These are phyloP conservation scores for Selenia dentaria DNA, from an alignment of 2,888 invertebrate genomes.

Conservation along the genomic window DNA sequence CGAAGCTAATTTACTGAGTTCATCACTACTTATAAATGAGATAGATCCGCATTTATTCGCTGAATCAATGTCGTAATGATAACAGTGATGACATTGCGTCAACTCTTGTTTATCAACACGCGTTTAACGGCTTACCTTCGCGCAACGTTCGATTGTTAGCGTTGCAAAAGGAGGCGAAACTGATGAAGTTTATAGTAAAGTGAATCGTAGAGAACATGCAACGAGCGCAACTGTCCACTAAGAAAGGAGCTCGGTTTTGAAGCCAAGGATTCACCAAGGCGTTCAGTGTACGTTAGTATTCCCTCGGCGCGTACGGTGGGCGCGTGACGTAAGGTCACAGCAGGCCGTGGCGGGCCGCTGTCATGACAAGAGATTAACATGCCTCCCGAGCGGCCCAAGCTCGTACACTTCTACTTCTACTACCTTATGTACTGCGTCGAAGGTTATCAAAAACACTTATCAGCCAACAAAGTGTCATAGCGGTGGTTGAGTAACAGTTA, in stretches of 20 bases:
- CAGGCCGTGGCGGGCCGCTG: slow-evolving; percentile 69
- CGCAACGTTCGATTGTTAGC: slow-evolving; percentile 22
- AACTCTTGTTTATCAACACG: slow-evolving; percentile 19
- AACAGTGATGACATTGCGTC: slow-evolving; percentile 20
- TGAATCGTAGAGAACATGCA: slow-evolving; percentile 62
- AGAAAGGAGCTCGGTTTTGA: slow-evolving; percentile 83
- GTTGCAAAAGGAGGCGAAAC: slow-evolving; percentile 28
- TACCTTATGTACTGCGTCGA: not conserved
- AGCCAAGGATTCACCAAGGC: slow-evolving; percentile 84
- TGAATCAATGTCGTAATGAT: slow-evolving; percentile 23
- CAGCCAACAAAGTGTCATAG: not conserved
- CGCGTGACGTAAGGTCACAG: slow-evolving; percentile 80
- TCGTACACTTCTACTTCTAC: not conserved
- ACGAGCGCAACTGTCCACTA: slow-evolving; percentile 70
- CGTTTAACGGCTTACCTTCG: slow-evolving; percentile 6
- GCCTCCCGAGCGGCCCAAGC: slow-evolving; percentile 42
- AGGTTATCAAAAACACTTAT: slow-evolving; percentile 15
- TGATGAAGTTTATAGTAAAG: slow-evolving; percentile 44
- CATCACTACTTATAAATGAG: slow-evolving; percentile 9
- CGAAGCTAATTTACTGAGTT: slow-evolving; percentile 25
- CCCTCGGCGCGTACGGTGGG: slow-evolving; percentile 71
- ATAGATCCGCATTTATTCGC: slow-evolving; percentile 10
- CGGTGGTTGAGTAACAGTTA: too few species aligned
- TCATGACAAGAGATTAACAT: slow-evolving; percentile 72
- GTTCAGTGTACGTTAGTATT: slow-evolving; percentile 79